These are phyloP conservation scores for Lophotis ruficrista DNA, from an alignment of 2,113 vertebrate genomes.

Conservation along the genomic window DNA sequence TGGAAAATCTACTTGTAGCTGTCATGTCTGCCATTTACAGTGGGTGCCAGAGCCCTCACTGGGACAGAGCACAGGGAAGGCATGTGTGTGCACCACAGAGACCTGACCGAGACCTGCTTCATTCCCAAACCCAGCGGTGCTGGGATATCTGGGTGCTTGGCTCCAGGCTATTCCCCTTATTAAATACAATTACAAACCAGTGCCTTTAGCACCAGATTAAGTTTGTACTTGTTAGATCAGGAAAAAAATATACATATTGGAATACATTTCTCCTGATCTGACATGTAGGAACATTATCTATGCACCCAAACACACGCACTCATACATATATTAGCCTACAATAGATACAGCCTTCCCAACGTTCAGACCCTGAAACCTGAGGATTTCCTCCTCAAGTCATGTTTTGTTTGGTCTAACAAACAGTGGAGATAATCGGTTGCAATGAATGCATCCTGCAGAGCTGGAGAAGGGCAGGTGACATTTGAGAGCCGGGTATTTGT, in stretches of 20 bases:
- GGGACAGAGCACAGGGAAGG: neutral
- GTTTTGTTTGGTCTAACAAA: neutral
- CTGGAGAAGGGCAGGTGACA: neutral
- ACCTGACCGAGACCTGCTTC: neutral
- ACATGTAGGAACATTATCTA: neutral
- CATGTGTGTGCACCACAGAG: neutral
- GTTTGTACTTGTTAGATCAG: slow-evolving; percentile 48
- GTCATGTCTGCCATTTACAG: neutral
- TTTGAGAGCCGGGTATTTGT: neutral
- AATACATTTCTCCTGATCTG: slow-evolving; percentile 11
- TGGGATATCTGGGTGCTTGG: neutral
- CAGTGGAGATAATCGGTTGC: neutral
- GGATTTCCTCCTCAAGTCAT: neutral
- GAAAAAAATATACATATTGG: slow-evolving; percentile 14
- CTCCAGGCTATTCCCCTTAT: neutral
- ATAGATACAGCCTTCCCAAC: neutral
- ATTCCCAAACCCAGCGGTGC: neutral
- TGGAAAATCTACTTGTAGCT: neutral
- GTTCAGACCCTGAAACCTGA: neutral
- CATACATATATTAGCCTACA: neutral
- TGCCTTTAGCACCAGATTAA: neutral
- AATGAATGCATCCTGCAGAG: neutral
- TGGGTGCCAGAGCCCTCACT: neutral
- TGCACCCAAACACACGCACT: neutral
- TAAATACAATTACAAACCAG: slow-evolving; percentile 38